Percentiles rank a stretch among this genome's conserved stretches.
Evolutionary conservation across 1,140 invertebrate species (phyloP).

Genomic region (Nephotettix cincticeps): DNA sequence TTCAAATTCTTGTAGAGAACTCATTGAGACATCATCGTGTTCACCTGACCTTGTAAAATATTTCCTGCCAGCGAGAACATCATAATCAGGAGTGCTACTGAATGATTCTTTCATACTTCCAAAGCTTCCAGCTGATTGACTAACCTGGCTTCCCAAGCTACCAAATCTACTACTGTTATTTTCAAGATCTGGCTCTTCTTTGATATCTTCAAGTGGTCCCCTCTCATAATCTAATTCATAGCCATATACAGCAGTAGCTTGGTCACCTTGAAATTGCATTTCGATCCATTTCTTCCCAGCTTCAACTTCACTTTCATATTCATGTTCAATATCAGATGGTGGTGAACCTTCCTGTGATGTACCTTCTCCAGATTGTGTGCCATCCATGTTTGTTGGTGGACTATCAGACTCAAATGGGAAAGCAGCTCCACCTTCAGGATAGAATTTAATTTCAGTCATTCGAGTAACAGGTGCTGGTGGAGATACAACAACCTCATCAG

Average conservation of each 20-base stretch:
- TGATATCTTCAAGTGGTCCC: conserved; percentile 85
- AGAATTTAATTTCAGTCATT: conserved; percentile 54
- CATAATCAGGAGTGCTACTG: conserved; percentile 80
- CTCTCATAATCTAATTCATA: conserved; percentile 70
- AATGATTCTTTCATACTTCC: conserved; percentile 76
- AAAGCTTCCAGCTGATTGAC: conserved; percentile 74
- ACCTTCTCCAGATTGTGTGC: conserved; percentile 35
- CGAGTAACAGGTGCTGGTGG: conserved; percentile 58
- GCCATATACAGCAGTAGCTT: conserved; percentile 63
- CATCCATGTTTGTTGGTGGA: conserved; percentile 53
- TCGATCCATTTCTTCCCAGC: conserved; percentile 85
- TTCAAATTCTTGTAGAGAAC: conserved; percentile 93
- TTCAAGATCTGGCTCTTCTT: conserved; percentile 85
- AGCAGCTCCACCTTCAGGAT: conserved; percentile 51
- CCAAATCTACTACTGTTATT: conserved; percentile 74
- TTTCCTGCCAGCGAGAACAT: conserved; percentile 73
- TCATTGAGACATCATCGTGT: conserved; percentile 88
- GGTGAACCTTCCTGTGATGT: conserved; percentile 37
- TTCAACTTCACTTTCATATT: conserved; percentile 60
- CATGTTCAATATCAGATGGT: conserved; percentile 46
- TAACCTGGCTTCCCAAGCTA: conserved; percentile 71
- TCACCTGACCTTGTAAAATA: conserved; percentile 78
- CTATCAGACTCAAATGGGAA: conserved; percentile 75
- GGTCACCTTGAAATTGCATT: conserved; percentile 75
- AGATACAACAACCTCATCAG: conserved; percentile 67